A percentile compares a stretch with the other conserved stretches of the same genome.
These are phyloP conservation scores for Pedetes capensis DNA, from an alignment of 2,113 vertebrate genomes.

Conservation along the genomic window DNA sequence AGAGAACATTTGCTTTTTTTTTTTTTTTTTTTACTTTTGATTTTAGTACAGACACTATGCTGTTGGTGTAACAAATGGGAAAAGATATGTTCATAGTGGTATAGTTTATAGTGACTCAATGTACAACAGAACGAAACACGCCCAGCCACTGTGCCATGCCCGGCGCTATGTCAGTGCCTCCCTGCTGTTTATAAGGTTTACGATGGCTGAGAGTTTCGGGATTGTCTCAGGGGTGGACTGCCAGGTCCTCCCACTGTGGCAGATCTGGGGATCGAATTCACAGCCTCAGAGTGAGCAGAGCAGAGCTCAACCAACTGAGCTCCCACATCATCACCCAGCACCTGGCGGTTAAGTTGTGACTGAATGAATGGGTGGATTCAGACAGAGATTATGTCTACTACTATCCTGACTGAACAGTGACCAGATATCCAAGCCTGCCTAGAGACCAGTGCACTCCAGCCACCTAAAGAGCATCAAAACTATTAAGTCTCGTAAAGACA, in stretches of 20 bases:
- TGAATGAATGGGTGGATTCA: neutral
- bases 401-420: neutral
- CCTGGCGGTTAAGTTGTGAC: neutral
- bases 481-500: neutral
- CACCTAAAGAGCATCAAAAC: neutral
- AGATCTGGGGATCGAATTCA: no score
- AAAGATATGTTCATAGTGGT: no score
- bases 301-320: no score
- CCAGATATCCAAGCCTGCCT: neutral
- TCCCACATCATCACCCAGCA: neutral
- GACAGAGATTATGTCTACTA: neutral
- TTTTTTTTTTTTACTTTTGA: neutral
- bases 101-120: no score
- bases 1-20: neutral
- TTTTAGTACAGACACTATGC: neutral
- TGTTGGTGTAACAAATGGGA: neutral
- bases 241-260: no score
- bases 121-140: no score
- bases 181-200: no score
- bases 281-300: no score
- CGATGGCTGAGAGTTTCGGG: no score
- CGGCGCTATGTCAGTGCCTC: no score
- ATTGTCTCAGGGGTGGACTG: no score
- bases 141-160: no score
- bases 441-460: neutral